These are phyloP conservation scores for Drosophila watanabei DNA, from an alignment of 1,140 invertebrate genomes.

Conservation along the genomic window DNA sequence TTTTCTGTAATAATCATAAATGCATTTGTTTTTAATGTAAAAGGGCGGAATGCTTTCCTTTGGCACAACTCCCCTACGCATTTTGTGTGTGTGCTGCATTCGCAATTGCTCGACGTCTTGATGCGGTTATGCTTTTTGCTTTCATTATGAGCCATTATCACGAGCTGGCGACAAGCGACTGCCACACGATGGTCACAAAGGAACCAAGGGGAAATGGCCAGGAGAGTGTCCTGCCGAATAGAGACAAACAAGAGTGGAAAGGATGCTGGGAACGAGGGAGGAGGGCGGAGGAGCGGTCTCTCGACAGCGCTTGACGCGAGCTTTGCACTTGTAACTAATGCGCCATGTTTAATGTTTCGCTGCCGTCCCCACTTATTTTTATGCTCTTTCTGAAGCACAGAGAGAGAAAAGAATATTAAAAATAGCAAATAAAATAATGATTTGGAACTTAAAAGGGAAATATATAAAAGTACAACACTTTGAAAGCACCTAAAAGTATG, in stretches of 20 bases:
- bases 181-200: conserved; percentile 30
- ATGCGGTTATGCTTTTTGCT: conserved; percentile 68
- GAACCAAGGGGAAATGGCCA: conserved; percentile 25
- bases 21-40: conserved; percentile 47
- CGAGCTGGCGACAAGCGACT: conserved; percentile 78
- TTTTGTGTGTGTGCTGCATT: conserved; percentile 38
- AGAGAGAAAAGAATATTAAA: background rate
- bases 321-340: conserved; percentile 79
- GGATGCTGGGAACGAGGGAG: background rate
- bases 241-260: background rate
- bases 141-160: conserved; percentile 83
- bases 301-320: conserved; percentile 50
- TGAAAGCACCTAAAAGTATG: background rate
- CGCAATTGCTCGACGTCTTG: conserved; percentile 55
- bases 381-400: conserved; percentile 18
- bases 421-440: background rate
- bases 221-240: conserved; percentile 27
- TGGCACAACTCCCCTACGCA: conserved; percentile 26
- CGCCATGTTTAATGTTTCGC: conserved; percentile 71
- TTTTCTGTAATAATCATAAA: conserved; percentile 47
- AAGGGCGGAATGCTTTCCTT: conserved; percentile 1
- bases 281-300: conserved; percentile 4
- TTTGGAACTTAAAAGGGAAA: background rate
- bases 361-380: conserved; percentile 22
- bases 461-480: no score